phyloP scores from a whole-genome alignment of 2,797 vertebrate genomes.

The Argyrosomus regius region DNA sequence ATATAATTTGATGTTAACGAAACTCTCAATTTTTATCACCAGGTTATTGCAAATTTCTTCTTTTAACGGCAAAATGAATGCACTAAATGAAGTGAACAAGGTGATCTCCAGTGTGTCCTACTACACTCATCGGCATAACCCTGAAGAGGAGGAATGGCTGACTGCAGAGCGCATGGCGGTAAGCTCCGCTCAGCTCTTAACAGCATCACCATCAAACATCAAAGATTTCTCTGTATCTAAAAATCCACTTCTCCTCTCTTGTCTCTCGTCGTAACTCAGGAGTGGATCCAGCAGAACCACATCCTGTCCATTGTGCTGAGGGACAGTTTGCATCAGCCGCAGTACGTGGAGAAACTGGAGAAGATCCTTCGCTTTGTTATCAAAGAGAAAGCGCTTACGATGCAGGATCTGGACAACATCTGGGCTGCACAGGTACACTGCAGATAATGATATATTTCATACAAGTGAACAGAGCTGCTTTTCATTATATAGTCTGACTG shows the following conservation, averaged over 20 bases:
- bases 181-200: slow-evolving; percentile 60
- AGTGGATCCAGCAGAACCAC: slow-evolving; percentile 99
- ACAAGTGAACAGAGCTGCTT: not conserved
- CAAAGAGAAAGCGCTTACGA: slow-evolving; percentile 98
- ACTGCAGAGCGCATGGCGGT: slow-evolving; percentile 99
- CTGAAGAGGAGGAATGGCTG: slow-evolving; percentile 99
- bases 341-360: slow-evolving; percentile 99
- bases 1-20: not conserved
- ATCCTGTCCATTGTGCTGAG: slow-evolving; percentile 98
- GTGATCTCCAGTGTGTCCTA: slow-evolving; percentile 99
- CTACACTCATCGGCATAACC: slow-evolving; percentile 98
- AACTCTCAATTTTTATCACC: slow-evolving; percentile 21
- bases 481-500: not conserved
- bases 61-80: slow-evolving; percentile 99
- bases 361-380: slow-evolving; percentile 99
- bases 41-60: slow-evolving; percentile 99
- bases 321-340: slow-evolving; percentile 99
- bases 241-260: slow-evolving; percentile 3
- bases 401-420: slow-evolving; percentile 99
- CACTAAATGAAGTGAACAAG: slow-evolving; percentile 99
- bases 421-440: slow-evolving; percentile 97
- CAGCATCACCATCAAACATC: not conserved
- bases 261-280: slow-evolving; percentile 80
- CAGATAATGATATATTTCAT: not conserved
- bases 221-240: not conserved